These are phyloP conservation scores for Caenorhabditis sulstoni DNA, from an alignment of 2,888 invertebrate genomes.

Conservation along the genomic window DNA sequence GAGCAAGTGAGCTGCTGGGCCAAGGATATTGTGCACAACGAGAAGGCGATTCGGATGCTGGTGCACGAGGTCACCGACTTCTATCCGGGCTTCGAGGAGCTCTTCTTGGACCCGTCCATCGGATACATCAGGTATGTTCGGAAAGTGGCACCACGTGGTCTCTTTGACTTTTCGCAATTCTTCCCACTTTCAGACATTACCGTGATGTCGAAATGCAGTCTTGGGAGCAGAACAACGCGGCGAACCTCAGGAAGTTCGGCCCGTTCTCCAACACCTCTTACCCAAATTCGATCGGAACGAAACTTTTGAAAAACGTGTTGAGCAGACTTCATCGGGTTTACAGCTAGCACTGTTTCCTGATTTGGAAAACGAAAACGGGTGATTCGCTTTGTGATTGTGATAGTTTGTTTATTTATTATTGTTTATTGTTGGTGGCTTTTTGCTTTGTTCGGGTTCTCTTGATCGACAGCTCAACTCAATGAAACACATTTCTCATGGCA, in stretches of 20 bases:
- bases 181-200: constrained; percentile 37
- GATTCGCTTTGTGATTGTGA: background rate
- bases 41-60: constrained; percentile 50
- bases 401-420: background rate
- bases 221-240: constrained; percentile 50
- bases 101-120: constrained; percentile 43
- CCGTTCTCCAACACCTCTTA: constrained; percentile 52
- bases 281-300: constrained; percentile 12
- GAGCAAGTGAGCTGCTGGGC: constrained; percentile 57
- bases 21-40: constrained; percentile 55
- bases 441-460: background rate
- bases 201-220: constrained; percentile 58
- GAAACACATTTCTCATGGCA: background rate
- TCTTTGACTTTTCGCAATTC: background rate
- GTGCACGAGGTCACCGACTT: constrained; percentile 56
- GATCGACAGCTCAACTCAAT: background rate
- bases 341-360: background rate
- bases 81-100: constrained; percentile 50
- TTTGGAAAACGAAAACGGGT: background rate
- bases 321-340: constrained; percentile 45
- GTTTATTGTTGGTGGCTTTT: too few species aligned
- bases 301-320: constrained; percentile 45
- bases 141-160: background rate
- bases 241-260: constrained; percentile 36
- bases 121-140: constrained; percentile 54